These are phyloP conservation scores for Microctenopoma steveboyesi DNA, from an alignment of 2,797 vertebrate species.

Conservation along the genomic window DNA sequence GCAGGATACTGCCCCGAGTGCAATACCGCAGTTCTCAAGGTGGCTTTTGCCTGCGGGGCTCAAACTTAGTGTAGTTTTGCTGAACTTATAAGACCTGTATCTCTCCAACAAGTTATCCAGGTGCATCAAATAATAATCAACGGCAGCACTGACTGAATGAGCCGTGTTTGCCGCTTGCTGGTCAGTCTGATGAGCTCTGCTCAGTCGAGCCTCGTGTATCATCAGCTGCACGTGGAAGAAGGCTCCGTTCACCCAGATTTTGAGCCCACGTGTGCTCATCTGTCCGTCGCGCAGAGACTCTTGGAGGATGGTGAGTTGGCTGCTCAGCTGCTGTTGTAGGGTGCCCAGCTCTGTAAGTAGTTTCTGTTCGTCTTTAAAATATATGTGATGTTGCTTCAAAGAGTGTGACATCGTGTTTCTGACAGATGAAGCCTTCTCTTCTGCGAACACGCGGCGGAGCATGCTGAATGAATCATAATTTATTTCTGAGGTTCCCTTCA, in stretches of 20 bases:
- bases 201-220: constrained; percentile 23
- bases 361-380: not conserved
- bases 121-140: not conserved
- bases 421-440: constrained; percentile 34
- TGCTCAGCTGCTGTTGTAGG: not conserved
- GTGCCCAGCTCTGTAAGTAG: not conserved
- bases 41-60: too few species aligned
- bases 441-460: not conserved
- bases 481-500: rapidly evolving
- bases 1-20: too few species aligned
- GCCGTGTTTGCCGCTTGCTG: too few species aligned
- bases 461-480: not conserved
- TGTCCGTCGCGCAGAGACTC: constrained; percentile 14
- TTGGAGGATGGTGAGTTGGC: constrained; percentile 11
- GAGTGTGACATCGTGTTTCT: constrained; percentile 29
- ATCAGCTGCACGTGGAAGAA: constrained; percentile 27
- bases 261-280: constrained; percentile 22
- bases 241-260: constrained; percentile 25
- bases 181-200: not conserved
- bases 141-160: rapidly evolving
- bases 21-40: too few species aligned
- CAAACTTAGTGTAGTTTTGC: not conserved
- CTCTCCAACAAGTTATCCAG: not conserved
- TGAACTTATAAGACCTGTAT: not conserved
- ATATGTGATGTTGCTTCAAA: not conserved